These are phyloP conservation scores for Tolypeutes matacus DNA, from an alignment of 2,797 vertebrate species.

Conservation along the genomic window DNA sequence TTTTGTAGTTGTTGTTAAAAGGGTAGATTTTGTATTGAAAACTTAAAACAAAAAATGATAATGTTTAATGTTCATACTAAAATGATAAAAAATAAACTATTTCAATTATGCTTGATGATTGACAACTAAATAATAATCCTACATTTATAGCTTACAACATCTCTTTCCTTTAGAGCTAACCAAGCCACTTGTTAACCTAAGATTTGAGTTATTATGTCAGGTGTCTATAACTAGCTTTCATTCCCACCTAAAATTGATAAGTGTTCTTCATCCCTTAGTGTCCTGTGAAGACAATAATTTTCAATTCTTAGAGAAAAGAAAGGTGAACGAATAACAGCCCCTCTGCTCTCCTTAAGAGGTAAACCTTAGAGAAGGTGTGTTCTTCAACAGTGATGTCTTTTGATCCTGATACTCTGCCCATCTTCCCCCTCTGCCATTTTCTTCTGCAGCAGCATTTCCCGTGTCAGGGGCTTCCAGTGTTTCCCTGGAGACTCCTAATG, in stretches of 20 bases:
- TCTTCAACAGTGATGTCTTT: background rate
- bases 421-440: background rate
- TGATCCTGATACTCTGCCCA: fast-evolving
- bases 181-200: background rate
- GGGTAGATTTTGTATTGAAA: background rate
- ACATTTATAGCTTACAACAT: background rate
- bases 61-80: background rate
- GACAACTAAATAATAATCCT: background rate
- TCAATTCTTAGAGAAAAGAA: slow-evolving; percentile 7
- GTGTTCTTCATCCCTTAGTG: background rate
- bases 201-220: background rate
- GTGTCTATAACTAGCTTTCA: background rate
- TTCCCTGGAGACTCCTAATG: background rate
- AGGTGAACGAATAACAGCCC: background rate
- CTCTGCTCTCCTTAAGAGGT: background rate
- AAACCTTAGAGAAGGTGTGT: background rate
- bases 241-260: background rate
- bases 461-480: fast-evolving
- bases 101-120: background rate
- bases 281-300: background rate
- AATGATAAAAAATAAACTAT: background rate
- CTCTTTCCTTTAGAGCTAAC: background rate
- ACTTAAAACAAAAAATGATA: background rate
- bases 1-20: background rate
- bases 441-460: background rate